Conservation (phyloP, 2,113 vertebrate genomes). For the Proteles cristata region DNA sequence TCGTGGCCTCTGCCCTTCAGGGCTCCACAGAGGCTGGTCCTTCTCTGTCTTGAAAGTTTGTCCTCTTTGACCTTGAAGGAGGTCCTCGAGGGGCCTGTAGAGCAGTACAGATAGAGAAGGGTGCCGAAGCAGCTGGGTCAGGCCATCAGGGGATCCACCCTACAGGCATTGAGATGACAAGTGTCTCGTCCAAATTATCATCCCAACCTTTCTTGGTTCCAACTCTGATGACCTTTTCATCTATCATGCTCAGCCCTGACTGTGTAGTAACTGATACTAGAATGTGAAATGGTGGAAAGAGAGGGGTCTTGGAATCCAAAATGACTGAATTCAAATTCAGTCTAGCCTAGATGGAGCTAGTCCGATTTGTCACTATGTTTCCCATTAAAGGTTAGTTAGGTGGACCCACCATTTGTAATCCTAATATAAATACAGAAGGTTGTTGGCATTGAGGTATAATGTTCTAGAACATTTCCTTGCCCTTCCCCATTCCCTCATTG, state of each 20-base stretch:
- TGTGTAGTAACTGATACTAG: neutral
- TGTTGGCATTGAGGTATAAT: neutral
- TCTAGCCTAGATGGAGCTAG: neutral
- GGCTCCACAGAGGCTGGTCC: neutral
- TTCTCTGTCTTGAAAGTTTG: neutral
- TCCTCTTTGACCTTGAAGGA: neutral
- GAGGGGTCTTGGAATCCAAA: neutral
- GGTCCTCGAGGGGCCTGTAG: no score
- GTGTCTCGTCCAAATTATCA: neutral
- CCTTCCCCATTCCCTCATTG: neutral
- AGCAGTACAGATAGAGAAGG: neutral
- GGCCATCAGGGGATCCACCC: no score
- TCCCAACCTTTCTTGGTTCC: neutral
- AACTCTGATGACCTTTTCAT: neutral
- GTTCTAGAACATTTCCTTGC: neutral
- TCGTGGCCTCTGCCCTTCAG: neutral
- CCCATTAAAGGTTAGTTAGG: neutral
- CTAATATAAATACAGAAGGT: neutral
- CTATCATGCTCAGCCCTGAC: neutral
- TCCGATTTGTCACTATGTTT: constrained; percentile 1
- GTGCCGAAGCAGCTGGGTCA: neutral
- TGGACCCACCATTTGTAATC: neutral
- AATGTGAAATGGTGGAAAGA: constrained; percentile 12
- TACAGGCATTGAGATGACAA: neutral
- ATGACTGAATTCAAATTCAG: neutral